Base-by-base conservation (phyloP, 35 echinoderm and acorn worm species). In the Stichopus chloronotus region DNA sequence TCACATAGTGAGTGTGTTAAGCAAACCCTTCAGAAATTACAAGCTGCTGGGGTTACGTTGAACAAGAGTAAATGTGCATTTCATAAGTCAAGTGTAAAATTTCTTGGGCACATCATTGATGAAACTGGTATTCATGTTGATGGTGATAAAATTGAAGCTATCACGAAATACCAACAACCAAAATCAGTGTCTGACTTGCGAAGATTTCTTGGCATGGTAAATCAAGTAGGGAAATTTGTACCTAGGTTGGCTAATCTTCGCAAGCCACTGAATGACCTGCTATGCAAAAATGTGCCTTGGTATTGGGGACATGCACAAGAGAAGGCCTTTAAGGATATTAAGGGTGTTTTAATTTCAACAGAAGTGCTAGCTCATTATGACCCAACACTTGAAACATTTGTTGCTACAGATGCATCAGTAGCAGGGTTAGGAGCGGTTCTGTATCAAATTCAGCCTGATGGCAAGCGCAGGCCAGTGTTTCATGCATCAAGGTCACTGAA, bases 41-140 rank as follows among this genome's bases (percentile, higher is more conserved):
- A 92, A 24, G 78, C 87, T 21, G 92, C 92, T 5, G 95, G 92
- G 12, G 0, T 96, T 0, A 96, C 88, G 25, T 82, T 94, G 2
- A 94, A 93, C 74, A 20, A 63, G 72, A 76, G 72, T 76, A 76
- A 76, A 76, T 76, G 72, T 76, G 72, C 8, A 76, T 76, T 76
- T 11, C 72, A 76, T 76, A 25, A 56, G 57, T 9, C 53, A 5
- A 87, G 57, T 60, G 19, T 93, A 8, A 91, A 86, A 19, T 96
- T 91, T 56, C 78, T 91, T 6, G 86, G 86, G 5, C 92, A 96
- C 52, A 84, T 58, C 23, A 77, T 96, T 11, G 81, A 81, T 72
- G 8, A 14, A 55, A 53, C 55, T 56, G 87, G 95, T 8, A 58
- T 78, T 63, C 63, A 80, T 76, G 57, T 69, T 54, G 94, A 92